Conservation (phyloP, 2,888 invertebrate species). For the Pristionchus exspectatus region DNA sequence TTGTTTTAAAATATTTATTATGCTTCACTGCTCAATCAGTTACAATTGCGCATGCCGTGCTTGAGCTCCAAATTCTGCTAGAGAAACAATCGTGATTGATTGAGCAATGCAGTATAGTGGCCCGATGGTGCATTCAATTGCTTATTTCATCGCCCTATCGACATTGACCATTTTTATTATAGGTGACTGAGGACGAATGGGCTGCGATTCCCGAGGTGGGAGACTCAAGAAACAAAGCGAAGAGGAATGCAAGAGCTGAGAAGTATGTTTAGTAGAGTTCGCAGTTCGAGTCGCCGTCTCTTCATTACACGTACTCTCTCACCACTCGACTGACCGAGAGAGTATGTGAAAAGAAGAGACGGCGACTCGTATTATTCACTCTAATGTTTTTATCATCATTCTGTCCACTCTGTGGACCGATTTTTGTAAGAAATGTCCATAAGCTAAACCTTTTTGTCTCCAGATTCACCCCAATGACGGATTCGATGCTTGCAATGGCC, state of each 20-base stretch:
- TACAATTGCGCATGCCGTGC: too few species aligned
- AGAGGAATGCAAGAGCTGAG: constrained; percentile 94
- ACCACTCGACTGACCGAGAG: not conserved
- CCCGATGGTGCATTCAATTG: too few species aligned
- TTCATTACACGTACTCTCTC: too few species aligned
- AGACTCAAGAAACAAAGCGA: constrained; percentile 96
- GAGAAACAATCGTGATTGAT: not conserved
- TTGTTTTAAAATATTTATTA: too few species aligned
- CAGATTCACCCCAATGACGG: constrained; percentile 94
- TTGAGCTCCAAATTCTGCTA: not conserved
- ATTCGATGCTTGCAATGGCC: constrained; percentile 93
- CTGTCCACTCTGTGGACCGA: too few species aligned
- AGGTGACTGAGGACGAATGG: constrained; percentile 92
- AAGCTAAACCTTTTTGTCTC: not conserved
- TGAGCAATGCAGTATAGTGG: too few species aligned
- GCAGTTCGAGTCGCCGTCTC: too few species aligned
- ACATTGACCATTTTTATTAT: not conserved
- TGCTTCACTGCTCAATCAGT: too few species aligned
- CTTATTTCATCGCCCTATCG: too few species aligned
- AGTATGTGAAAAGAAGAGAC: too few species aligned
- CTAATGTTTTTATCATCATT: too few species aligned
- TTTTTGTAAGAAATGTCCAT: not conserved
- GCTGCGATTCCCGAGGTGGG: constrained; percentile 97
- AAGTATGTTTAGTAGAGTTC: constrained; percentile 82
- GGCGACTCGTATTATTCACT: too few species aligned